Percentiles rank a stretch among this genome's conserved stretches.
phyloP scores from a whole-genome alignment of 2,113 vertebrate species.

The Isurus oxyrinchus region DNA sequence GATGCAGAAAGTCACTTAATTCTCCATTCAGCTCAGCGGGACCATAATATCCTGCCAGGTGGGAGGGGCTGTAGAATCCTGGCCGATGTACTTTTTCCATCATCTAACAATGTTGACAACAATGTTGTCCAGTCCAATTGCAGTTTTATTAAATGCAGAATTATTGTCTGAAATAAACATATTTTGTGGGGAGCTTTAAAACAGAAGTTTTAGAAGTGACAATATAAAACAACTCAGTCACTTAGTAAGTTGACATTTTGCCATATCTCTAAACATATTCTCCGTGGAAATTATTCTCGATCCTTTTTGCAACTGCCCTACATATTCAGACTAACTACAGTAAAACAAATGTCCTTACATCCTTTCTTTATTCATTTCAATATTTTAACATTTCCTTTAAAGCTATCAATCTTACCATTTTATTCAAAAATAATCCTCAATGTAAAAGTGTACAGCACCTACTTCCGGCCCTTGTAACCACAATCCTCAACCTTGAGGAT shows the following conservation, averaged over 20 bases:
- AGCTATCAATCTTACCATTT: not conserved
- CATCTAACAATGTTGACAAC: not conserved
- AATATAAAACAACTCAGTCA: not conserved
- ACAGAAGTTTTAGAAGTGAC: not conserved
- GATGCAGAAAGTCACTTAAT: too few species aligned
- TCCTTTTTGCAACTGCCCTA: not conserved
- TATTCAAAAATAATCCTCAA: not conserved
- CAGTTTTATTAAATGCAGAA: not conserved
- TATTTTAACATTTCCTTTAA: not conserved
- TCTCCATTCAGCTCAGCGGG: too few species aligned
- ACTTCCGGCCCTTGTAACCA: not conserved
- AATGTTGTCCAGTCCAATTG: not conserved
- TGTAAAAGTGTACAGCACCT: not conserved
- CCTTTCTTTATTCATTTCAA: not conserved
- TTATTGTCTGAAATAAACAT: not conserved
- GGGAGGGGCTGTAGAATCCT: too few species aligned
- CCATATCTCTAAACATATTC: not conserved
- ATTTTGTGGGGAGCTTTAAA: not conserved
- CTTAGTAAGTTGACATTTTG: not conserved
- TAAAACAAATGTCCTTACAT: not conserved
- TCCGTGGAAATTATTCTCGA: not conserved
- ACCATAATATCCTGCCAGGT: too few species aligned
- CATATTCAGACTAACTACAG: too few species aligned
- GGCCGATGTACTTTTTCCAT: not conserved
- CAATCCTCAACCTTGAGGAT: not conserved